These are phyloP conservation scores for Lepisosteus osseus DNA, from an alignment of 2,113 vertebrate genomes.

Conservation along the genomic window DNA sequence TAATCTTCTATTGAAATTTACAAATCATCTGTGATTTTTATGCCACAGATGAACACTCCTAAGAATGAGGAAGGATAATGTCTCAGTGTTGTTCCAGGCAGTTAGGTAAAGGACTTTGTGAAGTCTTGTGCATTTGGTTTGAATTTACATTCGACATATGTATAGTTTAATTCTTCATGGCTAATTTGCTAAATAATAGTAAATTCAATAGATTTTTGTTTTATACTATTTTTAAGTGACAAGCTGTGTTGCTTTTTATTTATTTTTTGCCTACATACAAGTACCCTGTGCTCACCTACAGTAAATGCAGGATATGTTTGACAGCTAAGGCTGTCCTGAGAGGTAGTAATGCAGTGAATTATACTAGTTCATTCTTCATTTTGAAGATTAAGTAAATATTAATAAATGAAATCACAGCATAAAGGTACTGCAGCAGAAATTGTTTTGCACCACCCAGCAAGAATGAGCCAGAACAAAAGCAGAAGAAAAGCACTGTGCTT, in stretches of 20 bases:
- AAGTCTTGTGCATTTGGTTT: no score
- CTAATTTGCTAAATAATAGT: no score
- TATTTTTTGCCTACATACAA: background rate
- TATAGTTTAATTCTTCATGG: no score
- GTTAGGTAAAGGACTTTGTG: no score
- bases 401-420: slow-evolving; percentile 25
- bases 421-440: slow-evolving; percentile 25
- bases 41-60: no score
- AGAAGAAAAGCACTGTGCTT: slow-evolving; percentile 1
- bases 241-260: background rate
- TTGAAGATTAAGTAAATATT: slow-evolving; percentile 20
- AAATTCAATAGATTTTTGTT: no score
- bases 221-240: no score
- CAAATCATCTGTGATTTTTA: no score
- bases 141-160: no score
- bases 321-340: slow-evolving; percentile 21
- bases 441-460: slow-evolving; percentile 29
- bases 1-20: no score
- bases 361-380: slow-evolving; percentile 35
- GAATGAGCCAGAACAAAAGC: slow-evolving; percentile 28
- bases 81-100: no score
- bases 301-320: slow-evolving; percentile 12
- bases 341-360: slow-evolving; percentile 23
- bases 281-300: slow-evolving; percentile 16
- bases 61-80: no score